Evolutionary conservation across 2,113 vertebrate species (phyloP).

Genomic region (Ammospiza nelsoni): DNA sequence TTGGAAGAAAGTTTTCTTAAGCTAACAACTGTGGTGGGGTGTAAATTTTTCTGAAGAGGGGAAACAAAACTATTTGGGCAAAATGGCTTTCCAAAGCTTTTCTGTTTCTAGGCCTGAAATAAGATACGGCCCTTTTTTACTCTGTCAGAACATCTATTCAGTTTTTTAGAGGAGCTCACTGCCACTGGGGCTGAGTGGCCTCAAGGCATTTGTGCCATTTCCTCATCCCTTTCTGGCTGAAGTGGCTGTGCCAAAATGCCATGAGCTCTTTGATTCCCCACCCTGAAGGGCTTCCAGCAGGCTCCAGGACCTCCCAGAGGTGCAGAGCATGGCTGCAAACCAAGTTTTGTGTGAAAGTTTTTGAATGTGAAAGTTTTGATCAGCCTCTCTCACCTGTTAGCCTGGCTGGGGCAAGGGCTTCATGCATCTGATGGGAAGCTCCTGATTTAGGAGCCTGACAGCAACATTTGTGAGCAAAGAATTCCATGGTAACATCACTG

Average conservation of each 20-base stretch:
- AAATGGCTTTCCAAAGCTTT: neutral
- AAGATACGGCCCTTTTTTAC: neutral
- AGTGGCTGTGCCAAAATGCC: too few relatives aligned
- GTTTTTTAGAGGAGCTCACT: rapidly evolving
- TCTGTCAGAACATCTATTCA: neutral
- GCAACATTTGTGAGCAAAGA: neutral
- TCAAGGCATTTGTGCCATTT: neutral
- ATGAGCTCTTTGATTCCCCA: neutral
- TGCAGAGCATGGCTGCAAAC: neutral
- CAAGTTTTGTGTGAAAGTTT: neutral
- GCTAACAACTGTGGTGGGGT: neutral
- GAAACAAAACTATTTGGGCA: neutral
- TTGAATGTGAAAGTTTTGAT: neutral
- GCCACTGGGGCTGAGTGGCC: neutral
- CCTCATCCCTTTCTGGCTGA: neutral
- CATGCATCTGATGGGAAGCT: neutral
- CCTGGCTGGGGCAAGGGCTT: neutral
- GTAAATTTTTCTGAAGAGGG: neutral
- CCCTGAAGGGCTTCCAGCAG: neutral
- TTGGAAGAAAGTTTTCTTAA: neutral
- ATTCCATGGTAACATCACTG: neutral
- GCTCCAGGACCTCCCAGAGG: neutral
- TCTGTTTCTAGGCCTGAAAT: neutral
- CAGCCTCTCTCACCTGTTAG: neutral
- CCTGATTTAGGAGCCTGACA: neutral